Evolutionary conservation across 2,888 invertebrate species (phyloP).

Genomic region (Adineta ricciae): DNA sequence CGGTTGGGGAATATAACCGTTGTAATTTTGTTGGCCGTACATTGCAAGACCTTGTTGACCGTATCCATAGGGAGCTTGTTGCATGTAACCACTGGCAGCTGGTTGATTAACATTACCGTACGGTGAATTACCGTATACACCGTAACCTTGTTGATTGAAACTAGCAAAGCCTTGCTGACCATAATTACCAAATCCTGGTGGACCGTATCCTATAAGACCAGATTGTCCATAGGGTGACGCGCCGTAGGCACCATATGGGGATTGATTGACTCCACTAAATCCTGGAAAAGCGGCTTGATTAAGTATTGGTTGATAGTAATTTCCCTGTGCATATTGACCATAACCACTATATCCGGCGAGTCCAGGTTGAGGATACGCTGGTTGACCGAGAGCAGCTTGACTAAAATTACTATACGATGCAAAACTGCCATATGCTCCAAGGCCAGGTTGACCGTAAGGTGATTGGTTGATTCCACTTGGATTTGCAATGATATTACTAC

Average conservation of each 20-base stretch:
- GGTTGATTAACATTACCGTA: too few relatives aligned
- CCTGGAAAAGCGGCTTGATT: background rate
- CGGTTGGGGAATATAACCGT: too few relatives aligned
- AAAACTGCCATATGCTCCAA: background rate
- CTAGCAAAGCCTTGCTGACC: background rate
- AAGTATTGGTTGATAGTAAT: background rate
- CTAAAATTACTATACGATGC: background rate
- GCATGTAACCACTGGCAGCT: too few relatives aligned
- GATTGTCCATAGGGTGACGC: background rate
- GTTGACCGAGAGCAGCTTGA: background rate
- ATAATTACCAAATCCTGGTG: background rate
- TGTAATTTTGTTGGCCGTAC: too few relatives aligned
- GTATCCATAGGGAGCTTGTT: too few relatives aligned
- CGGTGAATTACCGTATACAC: too few relatives aligned
- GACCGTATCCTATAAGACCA: background rate
- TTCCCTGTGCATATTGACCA: background rate
- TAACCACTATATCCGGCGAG: too few relatives aligned
- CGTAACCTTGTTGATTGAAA: background rate
- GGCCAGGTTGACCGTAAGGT: background rate
- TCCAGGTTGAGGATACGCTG: background rate
- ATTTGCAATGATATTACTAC: background rate
- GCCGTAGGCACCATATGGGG: background rate
- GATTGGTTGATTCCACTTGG: background rate
- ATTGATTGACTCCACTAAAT: background rate
- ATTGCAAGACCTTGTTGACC: too few relatives aligned